phyloP scores from a whole-genome alignment of 2,797 vertebrate species.

The Delichon dasypus region DNA sequence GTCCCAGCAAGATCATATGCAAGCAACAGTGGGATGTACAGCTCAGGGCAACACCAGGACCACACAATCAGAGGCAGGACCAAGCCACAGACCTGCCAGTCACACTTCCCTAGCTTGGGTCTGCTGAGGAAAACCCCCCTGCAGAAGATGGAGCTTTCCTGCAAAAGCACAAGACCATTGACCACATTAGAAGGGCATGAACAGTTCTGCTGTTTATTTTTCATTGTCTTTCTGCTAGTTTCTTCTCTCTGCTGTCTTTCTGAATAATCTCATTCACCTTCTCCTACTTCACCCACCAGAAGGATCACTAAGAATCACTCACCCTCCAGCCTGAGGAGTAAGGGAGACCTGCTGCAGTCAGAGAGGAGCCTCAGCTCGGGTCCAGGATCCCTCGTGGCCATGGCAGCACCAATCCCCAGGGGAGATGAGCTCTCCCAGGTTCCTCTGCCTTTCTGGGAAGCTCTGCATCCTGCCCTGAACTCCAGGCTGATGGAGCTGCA shows the following conservation, averaged over 20 bases:
- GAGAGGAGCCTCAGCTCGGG: neutral
- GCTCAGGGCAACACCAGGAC: neutral
- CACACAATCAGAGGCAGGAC: neutral
- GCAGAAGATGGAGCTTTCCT: neutral
- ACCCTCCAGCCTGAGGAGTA: neutral
- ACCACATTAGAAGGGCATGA: neutral
- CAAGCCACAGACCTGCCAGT: neutral
- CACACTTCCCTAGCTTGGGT: neutral
- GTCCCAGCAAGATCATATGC: neutral
- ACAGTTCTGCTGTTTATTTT: neutral
- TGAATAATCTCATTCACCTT: neutral
- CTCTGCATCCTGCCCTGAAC: neutral
- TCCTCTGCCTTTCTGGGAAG: neutral
- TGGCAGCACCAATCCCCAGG: rapidly evolving
- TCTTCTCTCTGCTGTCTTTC: neutral
- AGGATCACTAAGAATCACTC: neutral
- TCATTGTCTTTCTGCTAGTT: neutral
- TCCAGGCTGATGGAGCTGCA: neutral
- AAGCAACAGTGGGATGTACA: neutral
- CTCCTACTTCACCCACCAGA: neutral
- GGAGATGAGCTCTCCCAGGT: neutral
- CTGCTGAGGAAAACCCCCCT: neutral
- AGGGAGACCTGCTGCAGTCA: neutral
- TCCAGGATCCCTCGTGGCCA: neutral
- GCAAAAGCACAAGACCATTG: rapidly evolving